Base-by-base conservation (phyloP, 2,888 invertebrate genomes). In the Drosophila austrosaltans region DNA sequence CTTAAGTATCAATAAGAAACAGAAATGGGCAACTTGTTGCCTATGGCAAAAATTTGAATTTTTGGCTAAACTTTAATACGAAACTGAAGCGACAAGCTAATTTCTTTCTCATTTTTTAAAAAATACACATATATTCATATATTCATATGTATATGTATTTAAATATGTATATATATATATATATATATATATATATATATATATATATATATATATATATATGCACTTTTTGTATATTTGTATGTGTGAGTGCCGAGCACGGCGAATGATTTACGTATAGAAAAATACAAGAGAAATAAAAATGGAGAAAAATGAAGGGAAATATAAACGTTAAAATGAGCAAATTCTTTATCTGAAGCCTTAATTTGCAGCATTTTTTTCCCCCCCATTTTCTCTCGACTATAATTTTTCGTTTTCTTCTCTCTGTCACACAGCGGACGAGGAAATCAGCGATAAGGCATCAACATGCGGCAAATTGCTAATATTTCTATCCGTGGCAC, bases 401-500 rank as follows among this genome's bases (percentile, higher is more conserved):
- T 69, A 65, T 81, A 68, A 77, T 72, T 70, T 76, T 65, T 64
- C 64, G 53, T 75, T 82, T 73, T 87, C 77, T 85, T 76, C 72
- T 70, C 75, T 78, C 72, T 79, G 69, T 70, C 93, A 70, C 93
- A 73, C 93, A 95, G 94, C 94, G 91, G 95, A 96, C 36, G 94
- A 94, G 58, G 92, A 92, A 25, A 94, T 94, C 70, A 93, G 94
- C 4, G 92, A 92, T 53, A 95, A 96, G 61, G 93, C 94, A 0
- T 96, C 96, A 80, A 94, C 95, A 63, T 98, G 97, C 90, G 98
- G 97, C 3, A 96, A 95, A 92, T 95, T 98, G 72, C 93, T 98
- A 56, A 96, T 97, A 53, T 93, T 94, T 22, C 92, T 98, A 39
- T 97, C 98, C 6, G 97, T 98, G 95, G 91, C 96, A 3, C 91